Conservation (phyloP, 2,888 invertebrate species). For the Suillia variegata region DNA sequence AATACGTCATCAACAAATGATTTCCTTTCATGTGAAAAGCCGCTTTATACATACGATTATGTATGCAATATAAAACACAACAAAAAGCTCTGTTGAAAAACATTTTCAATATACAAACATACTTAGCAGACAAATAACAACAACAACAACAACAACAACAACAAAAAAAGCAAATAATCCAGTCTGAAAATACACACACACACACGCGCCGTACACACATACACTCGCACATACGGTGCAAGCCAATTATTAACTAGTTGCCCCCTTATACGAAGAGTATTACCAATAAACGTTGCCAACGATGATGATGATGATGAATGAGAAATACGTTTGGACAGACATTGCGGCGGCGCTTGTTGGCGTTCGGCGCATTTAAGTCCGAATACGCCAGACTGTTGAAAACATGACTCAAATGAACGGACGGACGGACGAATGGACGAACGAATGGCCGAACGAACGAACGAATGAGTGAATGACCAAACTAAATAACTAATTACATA, state of each 20-base stretch:
- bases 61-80: too few species aligned
- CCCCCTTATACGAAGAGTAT: neutral
- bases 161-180: neutral
- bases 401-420: neutral
- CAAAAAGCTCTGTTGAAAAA: too few species aligned
- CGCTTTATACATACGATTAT: too few species aligned
- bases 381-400: neutral
- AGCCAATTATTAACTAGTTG: too few species aligned
- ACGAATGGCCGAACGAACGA: slow-evolving; percentile 1
- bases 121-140: neutral
- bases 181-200: neutral
- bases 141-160: neutral
- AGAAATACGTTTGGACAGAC: too few species aligned
- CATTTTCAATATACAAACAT: neutral
- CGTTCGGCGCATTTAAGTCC: too few species aligned
- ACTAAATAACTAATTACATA: slow-evolving; percentile 46
- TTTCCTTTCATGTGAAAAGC: too few species aligned
- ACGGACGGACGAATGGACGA: neutral
- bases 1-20: slow-evolving; percentile 34
- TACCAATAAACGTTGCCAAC: neutral
- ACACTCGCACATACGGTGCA: too few species aligned
- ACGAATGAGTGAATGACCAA: slow-evolving; percentile 26
- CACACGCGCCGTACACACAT: too few species aligned
- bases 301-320: slow-evolving; percentile 1
- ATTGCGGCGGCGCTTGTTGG: too few species aligned